Base-by-base conservation (phyloP, 2,113 vertebrate genomes). In the Pollimyrus isidori region DNA sequence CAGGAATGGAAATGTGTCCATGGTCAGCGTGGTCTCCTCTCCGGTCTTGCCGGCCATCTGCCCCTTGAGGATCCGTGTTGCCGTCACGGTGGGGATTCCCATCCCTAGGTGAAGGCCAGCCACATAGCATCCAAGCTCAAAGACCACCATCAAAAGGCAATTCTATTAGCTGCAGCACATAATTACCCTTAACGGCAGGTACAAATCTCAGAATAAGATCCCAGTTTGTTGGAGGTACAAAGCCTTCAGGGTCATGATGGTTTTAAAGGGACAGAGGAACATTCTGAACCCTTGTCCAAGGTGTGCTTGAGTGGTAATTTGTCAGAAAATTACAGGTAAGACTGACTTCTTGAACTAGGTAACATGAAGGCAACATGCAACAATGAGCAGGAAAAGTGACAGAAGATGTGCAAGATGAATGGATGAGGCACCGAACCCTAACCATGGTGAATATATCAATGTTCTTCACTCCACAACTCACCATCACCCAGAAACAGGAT, bases 401-500 rank as follows among this genome's bases (percentile, higher is more conserved):
- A 11, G 53, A 56, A 56, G 15, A 52, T 52, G 50, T 52, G 17
- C 3, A 52, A 3, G 62, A 65, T 65, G 62, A 10, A 65, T n/a
- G n/a, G 62, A 69, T 13, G 11, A 69, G 10, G 26, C n/a, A 30
- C 26, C 0, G 3, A 30, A 69, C 62, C 62, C 10, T 30, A 69
- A 69, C 62, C 62, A 56, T 26, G 3, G 10, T 13, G 10, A 30
- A 30, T 69, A 30, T 26, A 69, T 69, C 62, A 26, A 30, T 69
- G 26, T 42, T 46, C 15, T 83, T 45, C 39, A 42, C 76, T 21
- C 15, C 39, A 21, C 3, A 83, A 93, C 95, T 95, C 89, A 96
- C 96, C 96, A 39, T 97, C 96, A 49, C 96, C 96, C 19, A 97
- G 91, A 91, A 97, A 96, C 21, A 97, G 93, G 90, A 97, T 96